Evolutionary conservation across 2,797 vertebrate genomes (phyloP).

Genomic region (Hozukius guyotensis): DNA sequence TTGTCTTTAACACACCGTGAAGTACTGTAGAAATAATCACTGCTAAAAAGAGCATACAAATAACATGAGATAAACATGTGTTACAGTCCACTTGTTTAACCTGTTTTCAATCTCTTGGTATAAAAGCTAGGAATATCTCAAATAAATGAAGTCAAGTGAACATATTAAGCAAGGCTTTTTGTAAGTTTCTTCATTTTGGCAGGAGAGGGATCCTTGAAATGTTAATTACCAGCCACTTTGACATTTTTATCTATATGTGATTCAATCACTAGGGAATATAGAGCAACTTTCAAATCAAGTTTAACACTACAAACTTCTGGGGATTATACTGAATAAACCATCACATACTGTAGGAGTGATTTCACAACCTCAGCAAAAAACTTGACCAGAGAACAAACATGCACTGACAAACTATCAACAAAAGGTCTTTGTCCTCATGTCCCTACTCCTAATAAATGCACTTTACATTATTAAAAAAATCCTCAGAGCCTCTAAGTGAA

Average conservation of each 20-base stretch:
- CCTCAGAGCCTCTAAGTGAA: conserved; percentile 85
- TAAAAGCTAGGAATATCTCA: conserved; percentile 81
- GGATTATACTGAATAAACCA: conserved; percentile 80
- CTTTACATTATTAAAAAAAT: conserved; percentile 82
- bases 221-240: conserved; percentile 69
- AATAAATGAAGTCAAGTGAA: conserved; percentile 75
- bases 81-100: conserved; percentile 83
- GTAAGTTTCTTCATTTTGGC: conserved; percentile 76
- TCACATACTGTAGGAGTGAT: conserved; percentile 80
- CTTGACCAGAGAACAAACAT: conserved; percentile 86
- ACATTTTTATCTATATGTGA: conserved; percentile 74
- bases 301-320: conserved; percentile 77
- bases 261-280: conserved; percentile 76
- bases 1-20: conserved; percentile 79
- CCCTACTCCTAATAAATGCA: conserved; percentile 86
- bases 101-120: conserved; percentile 82
- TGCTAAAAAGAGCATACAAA: conserved; percentile 86
- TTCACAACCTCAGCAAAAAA: conserved; percentile 82
- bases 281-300: conserved; percentile 74
- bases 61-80: conserved; percentile 84
- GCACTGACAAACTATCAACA: conserved; percentile 85
- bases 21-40: conserved; percentile 84
- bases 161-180: conserved; percentile 80
- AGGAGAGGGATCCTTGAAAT: conserved; percentile 69
- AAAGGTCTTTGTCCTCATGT: conserved; percentile 77